Evolutionary conservation across 2,797 vertebrate genomes (phyloP).

Genomic region (Furcifer pardalis): DNA sequence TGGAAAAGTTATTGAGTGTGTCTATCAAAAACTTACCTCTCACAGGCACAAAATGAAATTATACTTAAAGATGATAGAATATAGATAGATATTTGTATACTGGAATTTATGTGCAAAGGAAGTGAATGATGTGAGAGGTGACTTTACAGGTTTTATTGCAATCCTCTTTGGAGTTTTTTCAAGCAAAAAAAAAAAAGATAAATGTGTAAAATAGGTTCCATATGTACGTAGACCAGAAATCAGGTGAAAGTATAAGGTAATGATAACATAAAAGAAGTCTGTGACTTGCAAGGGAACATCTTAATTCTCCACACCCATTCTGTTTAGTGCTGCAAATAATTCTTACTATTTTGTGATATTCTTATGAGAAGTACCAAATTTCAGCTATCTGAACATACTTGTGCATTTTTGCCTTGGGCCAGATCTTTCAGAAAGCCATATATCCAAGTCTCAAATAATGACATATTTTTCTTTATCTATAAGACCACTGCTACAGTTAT

Average conservation of each 20-base stretch:
- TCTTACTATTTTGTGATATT: not conserved
- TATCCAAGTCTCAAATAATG: not conserved
- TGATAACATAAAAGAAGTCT: not conserved
- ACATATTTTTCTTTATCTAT: not conserved
- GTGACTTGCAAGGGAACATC: not conserved
- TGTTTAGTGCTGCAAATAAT: not conserved
- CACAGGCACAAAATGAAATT: not conserved
- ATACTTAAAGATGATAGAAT: not conserved
- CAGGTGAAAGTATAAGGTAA: not conserved
- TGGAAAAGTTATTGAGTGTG: too few species aligned
- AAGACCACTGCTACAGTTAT: not conserved
- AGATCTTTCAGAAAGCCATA: not conserved
- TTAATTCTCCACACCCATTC: not conserved
- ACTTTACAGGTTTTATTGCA: not conserved
- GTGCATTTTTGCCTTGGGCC: not conserved
- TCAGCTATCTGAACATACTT: not conserved
- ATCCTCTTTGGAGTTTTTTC: not conserved
- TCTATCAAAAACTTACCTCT: too few species aligned
- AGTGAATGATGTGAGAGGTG: not conserved
- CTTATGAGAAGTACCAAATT: not conserved
- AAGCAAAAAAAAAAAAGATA: too few species aligned
- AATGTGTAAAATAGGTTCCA: too few species aligned
- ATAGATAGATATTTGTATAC: too few species aligned
- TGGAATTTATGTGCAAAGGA: not conserved
- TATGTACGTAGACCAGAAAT: not conserved